phyloP scores from a whole-genome alignment of 37 sponge, comb jelly and placozoan species.

The Theonella swinhoei region DNA sequence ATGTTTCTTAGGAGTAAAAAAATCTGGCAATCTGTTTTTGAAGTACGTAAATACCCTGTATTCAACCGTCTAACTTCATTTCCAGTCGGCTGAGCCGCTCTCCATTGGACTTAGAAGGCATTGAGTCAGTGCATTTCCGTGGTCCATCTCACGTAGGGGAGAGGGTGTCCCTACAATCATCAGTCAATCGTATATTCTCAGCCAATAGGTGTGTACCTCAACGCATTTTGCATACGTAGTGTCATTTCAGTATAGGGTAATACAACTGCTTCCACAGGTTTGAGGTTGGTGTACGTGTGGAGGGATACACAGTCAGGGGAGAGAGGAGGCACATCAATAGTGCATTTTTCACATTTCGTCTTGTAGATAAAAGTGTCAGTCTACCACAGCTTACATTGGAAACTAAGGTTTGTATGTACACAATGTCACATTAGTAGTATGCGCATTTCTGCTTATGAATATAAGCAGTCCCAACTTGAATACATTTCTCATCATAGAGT shows the following conservation, averaged over 20 bases:
- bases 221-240: background rate
- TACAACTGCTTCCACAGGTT: background rate
- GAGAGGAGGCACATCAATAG: constrained; percentile 54
- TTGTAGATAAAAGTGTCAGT: background rate
- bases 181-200: constrained; percentile 60
- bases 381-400: constrained; percentile 19
- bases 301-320: constrained; percentile 40
- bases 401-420: constrained; percentile 6
- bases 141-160: constrained; percentile 57
- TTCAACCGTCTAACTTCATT: too few species aligned
- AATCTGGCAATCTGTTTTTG: too few species aligned
- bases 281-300: constrained; percentile 62
- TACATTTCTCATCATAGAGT: too few species aligned
- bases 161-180: constrained; percentile 28
- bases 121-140: constrained; percentile 42
- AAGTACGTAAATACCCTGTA: too few species aligned
- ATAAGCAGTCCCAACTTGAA: too few species aligned
- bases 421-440: too few species aligned
- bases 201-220: constrained; percentile 6
- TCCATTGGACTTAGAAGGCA: background rate
- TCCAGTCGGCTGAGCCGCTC: constrained; percentile 6
- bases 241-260: background rate
- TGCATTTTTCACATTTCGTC: constrained; percentile 43
- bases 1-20: too few species aligned
- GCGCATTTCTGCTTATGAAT: too few species aligned